A percentile compares a stretch with the other conserved stretches of the same genome.
phyloP scores from a whole-genome alignment of 1,140 invertebrate species.

The Drosophila orosa region DNA sequence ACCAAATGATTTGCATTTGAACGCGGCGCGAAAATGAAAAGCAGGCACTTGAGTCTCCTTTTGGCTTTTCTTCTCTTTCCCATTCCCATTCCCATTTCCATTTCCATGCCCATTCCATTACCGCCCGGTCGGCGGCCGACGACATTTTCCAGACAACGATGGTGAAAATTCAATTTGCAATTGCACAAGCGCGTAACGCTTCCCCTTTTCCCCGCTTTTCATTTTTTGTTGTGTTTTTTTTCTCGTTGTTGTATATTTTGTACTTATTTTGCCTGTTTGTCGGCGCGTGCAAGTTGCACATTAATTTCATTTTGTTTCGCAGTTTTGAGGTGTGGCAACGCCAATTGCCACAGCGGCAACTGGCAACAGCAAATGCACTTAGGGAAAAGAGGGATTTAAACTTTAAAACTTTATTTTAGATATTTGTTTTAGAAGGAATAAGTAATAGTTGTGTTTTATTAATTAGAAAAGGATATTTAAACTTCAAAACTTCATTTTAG shows the following conservation, averaged over 20 bases:
- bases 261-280: slow-evolving; percentile 37
- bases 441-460: neutral
- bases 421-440: neutral
- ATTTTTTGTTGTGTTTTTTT: neutral
- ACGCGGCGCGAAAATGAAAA: slow-evolving; percentile 78
- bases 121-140: slow-evolving; percentile 33
- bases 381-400: neutral
- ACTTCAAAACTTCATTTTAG: neutral
- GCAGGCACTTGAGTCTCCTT: slow-evolving; percentile 77
- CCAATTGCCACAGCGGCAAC: slow-evolving; percentile 68
- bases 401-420: neutral
- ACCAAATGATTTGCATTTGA: slow-evolving; percentile 82
- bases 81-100: slow-evolving; percentile 4
- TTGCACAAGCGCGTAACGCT: slow-evolving; percentile 79
- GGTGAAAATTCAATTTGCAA: slow-evolving; percentile 80
- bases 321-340: slow-evolving; percentile 77
- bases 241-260: slow-evolving; percentile 1
- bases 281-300: slow-evolving; percentile 78
- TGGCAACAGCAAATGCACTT: slow-evolving; percentile 28
- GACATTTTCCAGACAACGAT: slow-evolving; percentile 76
- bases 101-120: slow-evolving; percentile 1
- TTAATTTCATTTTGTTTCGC: slow-evolving; percentile 80
- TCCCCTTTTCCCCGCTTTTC: slow-evolving; percentile 14
- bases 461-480: neutral
- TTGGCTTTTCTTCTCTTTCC: slow-evolving; percentile 42